Conservation (phyloP, 2,797 vertebrate species). For the Cuniculus paca region DNA sequence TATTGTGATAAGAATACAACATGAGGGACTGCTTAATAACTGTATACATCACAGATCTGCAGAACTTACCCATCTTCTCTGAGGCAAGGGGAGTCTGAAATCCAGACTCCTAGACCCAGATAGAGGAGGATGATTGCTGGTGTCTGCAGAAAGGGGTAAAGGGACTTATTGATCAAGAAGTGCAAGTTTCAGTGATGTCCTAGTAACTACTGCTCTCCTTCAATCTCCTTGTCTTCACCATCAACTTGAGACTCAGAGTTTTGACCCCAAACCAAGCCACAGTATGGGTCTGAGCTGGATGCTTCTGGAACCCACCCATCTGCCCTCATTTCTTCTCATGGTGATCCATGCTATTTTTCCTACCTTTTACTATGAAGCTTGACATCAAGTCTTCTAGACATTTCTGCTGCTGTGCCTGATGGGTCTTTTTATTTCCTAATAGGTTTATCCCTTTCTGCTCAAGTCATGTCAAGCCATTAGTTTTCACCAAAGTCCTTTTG, state of each 20-base stretch:
- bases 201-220: background rate
- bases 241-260: background rate
- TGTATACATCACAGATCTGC: background rate
- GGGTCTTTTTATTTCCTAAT: background rate
- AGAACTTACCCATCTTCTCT: background rate
- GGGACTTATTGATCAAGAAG: background rate
- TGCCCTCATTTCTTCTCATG: slow-evolving; percentile 62
- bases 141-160: too few species aligned
- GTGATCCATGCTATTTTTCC: slow-evolving; percentile 65
- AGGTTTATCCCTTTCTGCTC: slow-evolving; percentile 15
- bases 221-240: background rate
- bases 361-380: background rate
- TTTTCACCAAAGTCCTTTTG: slow-evolving; percentile 49
- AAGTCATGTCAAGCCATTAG: background rate
- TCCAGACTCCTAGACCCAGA: too few species aligned
- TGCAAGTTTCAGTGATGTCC: background rate
- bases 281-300: background rate
- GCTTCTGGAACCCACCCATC: slow-evolving; percentile 7
- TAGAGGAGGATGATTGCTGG: background rate
- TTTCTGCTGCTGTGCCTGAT: background rate
- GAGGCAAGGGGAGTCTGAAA: too few species aligned
- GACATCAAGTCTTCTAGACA: background rate
- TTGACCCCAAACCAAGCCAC: background rate
- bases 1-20: background rate
- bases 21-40: background rate